Base-by-base conservation (phyloP, 2,888 invertebrate species). In the Cheilosia impressa region DNA sequence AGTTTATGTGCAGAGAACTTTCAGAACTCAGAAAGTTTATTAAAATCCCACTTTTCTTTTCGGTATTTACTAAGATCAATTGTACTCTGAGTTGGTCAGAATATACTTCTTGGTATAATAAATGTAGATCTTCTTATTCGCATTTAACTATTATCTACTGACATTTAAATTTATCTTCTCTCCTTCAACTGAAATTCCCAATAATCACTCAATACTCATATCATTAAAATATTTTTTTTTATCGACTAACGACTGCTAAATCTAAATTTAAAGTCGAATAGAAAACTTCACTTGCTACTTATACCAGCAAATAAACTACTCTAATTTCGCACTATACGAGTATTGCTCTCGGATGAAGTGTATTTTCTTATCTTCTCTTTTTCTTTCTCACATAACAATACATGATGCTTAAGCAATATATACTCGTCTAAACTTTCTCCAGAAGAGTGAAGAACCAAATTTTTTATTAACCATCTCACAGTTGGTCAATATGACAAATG, bases 361-460 rank as follows among this genome's bases (percentile, higher is more conserved):
- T 27, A 72, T 24, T 38, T 38, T 52, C 47, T 34, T 15, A 31
- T 15, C 34, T 50, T 9, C 55, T 52, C 43, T 65, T 13, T 65
- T 50, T 43, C 2, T 6, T 57, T 57, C 45, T 38, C 38, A 19
- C 43, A 71, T 43, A 55, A 34, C 6, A 60, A 60, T 38, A 17
- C 17, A 34, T 52, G 50, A 41, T 27, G 38, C 38, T 58, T 71
- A 78, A 57, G 58, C 6, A 53, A 73, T 72, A 52, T 6, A 77
- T 55, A 27, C 10, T 10, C 55, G 50, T 38, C 63, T 62, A 76
- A 82, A 82, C 82, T 82, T 82, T 82, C 82, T 77, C 82, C 72
- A 43, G n/a, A 77, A 75, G 72, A 66, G 47, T 47, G 47, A 62
- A 77, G 47, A 69, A 43, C 34, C 17, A 22, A n/a, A 41, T 43